Evolutionary conservation across 2,113 vertebrate genomes (phyloP), one percentile per base, ranked within the genome.

Genomic region (Trogon melanurus): DNA sequence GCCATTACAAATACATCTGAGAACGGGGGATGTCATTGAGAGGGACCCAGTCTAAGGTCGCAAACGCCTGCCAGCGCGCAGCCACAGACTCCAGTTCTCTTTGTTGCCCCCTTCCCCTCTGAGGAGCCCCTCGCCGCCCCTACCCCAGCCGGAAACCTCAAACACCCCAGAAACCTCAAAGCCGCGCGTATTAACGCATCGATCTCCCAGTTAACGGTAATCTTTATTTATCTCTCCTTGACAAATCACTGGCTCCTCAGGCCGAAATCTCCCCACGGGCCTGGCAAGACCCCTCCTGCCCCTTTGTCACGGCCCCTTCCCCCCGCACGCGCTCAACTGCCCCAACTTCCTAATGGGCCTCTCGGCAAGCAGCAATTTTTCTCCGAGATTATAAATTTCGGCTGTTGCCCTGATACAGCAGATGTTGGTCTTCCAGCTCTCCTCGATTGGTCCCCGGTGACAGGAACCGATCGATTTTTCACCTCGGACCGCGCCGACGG

Each of bases 391-490:
- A 98, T 97, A 98, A 96, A 98, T 98, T 91, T 64, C 47, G 62
- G 67, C 60, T 50, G 80, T 88, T 75, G 95, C 97, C 97, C 96
- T 71, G 92, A 80, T 88, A 57, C 92, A 85, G 97, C 97, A 94
- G 96, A 96, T 89, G 97, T 58, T 86, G 97, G 94, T 88, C 95
- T 97, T 95, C 95, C 91, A 97, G 97, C 92, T 96, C 94, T 81
- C 96, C 96, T 97, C 96, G 89, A 98, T 98, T 80, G 97, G 95
- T 98, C 98, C 98, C 98, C 16, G 5, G 97, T 91, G 98, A 92
- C 97, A 91, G 91, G 64, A 89, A 30, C 93, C 93, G 70, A 97
- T 98, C 96, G 97, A 98, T 98, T 98, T 96, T 82, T 76, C 85
- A 73, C 97, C 85, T 94, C 34, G 38, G 89, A 47, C 53, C 3